Evolutionary conservation across 2,113 vertebrate genomes (phyloP), one percentile per base, ranked within the genome.

Genomic region (Mormyrus lacerda): DNA sequence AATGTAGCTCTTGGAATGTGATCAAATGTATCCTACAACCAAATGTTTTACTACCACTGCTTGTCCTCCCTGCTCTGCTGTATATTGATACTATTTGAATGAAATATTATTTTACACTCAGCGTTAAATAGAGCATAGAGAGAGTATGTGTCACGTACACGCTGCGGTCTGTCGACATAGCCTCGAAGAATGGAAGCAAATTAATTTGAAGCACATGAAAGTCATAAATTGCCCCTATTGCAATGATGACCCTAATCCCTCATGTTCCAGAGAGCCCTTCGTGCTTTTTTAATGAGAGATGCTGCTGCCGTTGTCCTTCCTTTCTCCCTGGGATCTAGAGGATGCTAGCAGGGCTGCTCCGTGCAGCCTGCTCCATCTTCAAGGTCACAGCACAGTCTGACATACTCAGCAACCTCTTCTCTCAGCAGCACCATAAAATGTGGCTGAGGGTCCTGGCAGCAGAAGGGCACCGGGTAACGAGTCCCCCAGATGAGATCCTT

Each of bases 271-370:
- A 89, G 87, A 73, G 69, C 84, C 89, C 90, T 91, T 91, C 87
- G 91, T 93, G 61, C 92, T 91, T 90, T 90, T 10, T 89, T 92
- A 87, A 92, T 92, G 92, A 93, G 92, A 91, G 88, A 89, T 44
- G 3, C 86, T 90, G 89, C 15, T 48, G 48, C 88, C 88, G 89
- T 39, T 89, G 92, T 91, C 91, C 65, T 82, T 90, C 76, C n/a
- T 76, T 90, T 89, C 15, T 24, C 76, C 47, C 73, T 24, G 85
- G 51, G 50, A 21, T 44, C 90, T 90, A 87, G 83, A 27, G 73
- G 58, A 87, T 55, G 82, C 90, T 3, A 76, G 19, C 42, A 47
- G 39, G 44, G n/a, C 19, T 9, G 13, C 47, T 31, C 88, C 50
- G 76, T 44, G 79, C 27, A 83, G 85, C 24, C 73, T 3, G 65